These are phyloP conservation scores for Hirtodrosophila histrioides DNA, from an alignment of 2,888 invertebrate species.

Conservation along the genomic window DNA sequence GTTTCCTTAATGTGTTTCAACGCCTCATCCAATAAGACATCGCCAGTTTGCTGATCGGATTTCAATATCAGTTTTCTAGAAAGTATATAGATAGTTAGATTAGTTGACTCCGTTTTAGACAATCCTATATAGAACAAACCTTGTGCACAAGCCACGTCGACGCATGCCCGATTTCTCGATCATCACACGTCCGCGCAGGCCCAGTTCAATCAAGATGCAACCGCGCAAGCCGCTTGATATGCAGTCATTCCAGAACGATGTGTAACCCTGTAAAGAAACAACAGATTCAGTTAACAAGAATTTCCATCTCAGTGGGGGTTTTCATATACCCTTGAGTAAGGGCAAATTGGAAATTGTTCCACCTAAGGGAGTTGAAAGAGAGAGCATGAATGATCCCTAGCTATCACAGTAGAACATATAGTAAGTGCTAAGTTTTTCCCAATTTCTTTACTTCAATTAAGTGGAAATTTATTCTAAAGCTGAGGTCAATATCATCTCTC, in stretches of 20 bases:
- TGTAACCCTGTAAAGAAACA: constrained; percentile 91
- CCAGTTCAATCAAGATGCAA: constrained; percentile 98
- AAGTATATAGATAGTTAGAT: constrained; percentile 1
- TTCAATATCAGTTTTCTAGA: constrained; percentile 90
- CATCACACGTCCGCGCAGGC: constrained; percentile 96
- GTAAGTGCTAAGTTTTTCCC: no score
- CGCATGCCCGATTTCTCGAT: constrained; percentile 98
- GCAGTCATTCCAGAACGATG: constrained; percentile 99
- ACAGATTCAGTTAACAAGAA: no score
- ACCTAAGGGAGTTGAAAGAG: no score
- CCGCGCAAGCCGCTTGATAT: constrained; percentile 99
- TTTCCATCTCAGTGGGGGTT: no score
- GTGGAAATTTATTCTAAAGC: no score
- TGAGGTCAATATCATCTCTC: no score
- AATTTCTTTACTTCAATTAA: no score
- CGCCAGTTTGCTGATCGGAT: constrained; percentile 97
- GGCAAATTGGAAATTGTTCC: no score
- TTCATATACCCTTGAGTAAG: no score
- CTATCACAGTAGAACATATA: no score
- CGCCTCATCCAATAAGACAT: constrained; percentile 97
- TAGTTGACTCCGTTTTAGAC: not conserved
- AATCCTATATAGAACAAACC: constrained; percentile 85
- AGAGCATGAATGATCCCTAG: no score
- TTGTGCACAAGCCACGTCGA: constrained; percentile 94
- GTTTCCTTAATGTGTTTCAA: constrained; percentile 99